Base-by-base conservation (phyloP, 2,888 invertebrate species). In the Eupithecia vulgata region DNA sequence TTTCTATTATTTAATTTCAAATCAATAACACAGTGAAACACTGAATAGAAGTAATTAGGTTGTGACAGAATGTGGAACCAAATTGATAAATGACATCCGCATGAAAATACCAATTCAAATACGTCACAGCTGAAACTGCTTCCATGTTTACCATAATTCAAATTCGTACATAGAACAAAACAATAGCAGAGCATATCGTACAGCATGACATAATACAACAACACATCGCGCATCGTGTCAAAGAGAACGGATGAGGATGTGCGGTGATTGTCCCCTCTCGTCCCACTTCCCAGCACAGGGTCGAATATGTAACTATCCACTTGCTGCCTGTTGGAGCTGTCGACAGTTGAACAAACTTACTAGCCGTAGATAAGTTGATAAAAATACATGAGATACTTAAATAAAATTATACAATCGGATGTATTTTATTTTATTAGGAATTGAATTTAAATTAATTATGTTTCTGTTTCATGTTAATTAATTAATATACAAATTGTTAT, bases 181-280 rank as follows among this genome's bases (percentile, higher is more conserved):
- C 35, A 35, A 40, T 8, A 35, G 21, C 37, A 40, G 3, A 35
- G 21, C 37, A 21, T 21, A 37, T 25, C 40, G 12, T 65, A 25
- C 8, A 13, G 40, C 21, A 65, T 64, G 62, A 35, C 35, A 65
- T 40, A 65, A 65, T 40, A 21, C 13, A 40, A 37, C 21, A 6
- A n/a, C n/a, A n/a, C n/a, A n/a, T n/a, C n/a, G n/a, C n/a, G n/a
- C 35, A 65, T 37, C 21, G 40, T 35, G 21, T 37, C 65, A 21
- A 25, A 37, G 12, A 37, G 83, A 79, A 76, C 88, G 90, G 91
- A 90, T 89, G 87, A 88, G 89, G 88, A 88, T 87, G 84, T 83
- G 84, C 88, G 89, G 90, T 90, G 89, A 89, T 87, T 90, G 90
- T 86, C 88, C 90, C 81, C 85, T 74, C 62, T 65, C 77, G 77